Conservation (phyloP, 2,113 vertebrate species). For the Grus americana region DNA sequence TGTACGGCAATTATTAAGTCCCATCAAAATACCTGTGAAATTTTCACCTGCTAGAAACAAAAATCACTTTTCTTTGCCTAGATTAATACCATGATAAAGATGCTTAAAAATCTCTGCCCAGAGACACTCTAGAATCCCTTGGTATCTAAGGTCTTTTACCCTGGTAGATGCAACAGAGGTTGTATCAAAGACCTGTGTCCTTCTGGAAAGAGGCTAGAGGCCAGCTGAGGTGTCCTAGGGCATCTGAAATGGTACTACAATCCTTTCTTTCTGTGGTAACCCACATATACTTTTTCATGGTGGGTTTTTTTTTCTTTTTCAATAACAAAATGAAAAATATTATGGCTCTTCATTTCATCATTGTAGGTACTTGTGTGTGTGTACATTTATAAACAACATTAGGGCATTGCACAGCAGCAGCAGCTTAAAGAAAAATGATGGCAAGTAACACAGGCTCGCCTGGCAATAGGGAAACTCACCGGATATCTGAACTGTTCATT, state of each 20-base stretch:
- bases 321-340: conserved; percentile 19
- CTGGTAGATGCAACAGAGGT: background rate
- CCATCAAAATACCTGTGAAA: background rate
- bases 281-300: background rate
- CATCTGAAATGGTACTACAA: background rate
- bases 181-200: background rate
- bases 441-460: background rate
- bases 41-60: conserved; percentile 8
- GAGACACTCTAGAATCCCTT: background rate
- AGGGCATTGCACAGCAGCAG: background rate
- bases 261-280: background rate
- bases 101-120: background rate
- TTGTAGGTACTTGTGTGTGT: background rate
- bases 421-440: background rate
- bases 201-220: background rate
- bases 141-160: background rate
- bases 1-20: background rate
- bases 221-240: background rate
- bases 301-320: background rate
- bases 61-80: background rate
- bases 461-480: background rate
- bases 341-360: background rate
- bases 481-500: background rate
- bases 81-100: background rate
- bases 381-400: conserved; percentile 19